These are phyloP conservation scores for Oophaga pumilio DNA, from an alignment of 2,113 vertebrate species.

Conservation along the genomic window DNA sequence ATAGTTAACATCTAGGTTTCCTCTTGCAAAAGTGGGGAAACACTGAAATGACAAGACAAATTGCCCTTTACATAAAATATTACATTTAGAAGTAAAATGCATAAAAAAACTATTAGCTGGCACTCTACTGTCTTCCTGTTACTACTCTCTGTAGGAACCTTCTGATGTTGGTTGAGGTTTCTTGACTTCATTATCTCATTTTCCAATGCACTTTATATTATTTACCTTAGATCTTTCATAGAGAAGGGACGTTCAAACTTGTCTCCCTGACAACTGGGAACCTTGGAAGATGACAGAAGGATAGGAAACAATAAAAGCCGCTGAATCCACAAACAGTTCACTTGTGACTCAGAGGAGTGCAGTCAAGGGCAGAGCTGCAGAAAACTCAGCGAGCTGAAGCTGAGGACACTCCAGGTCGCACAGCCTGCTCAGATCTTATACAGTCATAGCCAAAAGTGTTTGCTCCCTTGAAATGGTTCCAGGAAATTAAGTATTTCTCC, in stretches of 20 bases:
- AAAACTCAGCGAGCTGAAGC: not conserved
- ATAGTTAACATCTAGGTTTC: too few species aligned
- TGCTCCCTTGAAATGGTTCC: too few species aligned
- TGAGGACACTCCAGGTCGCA: not conserved
- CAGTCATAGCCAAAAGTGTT: not conserved
- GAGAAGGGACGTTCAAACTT: not conserved
- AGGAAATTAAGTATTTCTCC: too few species aligned
- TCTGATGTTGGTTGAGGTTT: not conserved
- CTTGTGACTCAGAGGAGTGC: constrained; percentile 1
- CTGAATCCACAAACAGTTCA: not conserved
- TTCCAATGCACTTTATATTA: not conserved
- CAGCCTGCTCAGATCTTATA: not conserved
- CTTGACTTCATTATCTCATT: not conserved
- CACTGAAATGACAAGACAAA: too few species aligned
- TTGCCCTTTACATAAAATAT: not conserved
- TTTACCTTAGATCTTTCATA: not conserved
- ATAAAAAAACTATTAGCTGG: not conserved
- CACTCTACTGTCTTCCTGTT: not conserved
- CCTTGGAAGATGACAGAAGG: not conserved
- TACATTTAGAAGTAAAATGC: not conserved
- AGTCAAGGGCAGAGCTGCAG: not conserved
- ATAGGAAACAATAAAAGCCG: not conserved
- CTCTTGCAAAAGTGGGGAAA: too few species aligned
- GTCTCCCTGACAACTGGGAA: constrained; percentile 21
- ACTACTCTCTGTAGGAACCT: not conserved